Evolutionary conservation across 2,113 vertebrate species (phyloP).

Genomic region (Hippocampus comes): DNA sequence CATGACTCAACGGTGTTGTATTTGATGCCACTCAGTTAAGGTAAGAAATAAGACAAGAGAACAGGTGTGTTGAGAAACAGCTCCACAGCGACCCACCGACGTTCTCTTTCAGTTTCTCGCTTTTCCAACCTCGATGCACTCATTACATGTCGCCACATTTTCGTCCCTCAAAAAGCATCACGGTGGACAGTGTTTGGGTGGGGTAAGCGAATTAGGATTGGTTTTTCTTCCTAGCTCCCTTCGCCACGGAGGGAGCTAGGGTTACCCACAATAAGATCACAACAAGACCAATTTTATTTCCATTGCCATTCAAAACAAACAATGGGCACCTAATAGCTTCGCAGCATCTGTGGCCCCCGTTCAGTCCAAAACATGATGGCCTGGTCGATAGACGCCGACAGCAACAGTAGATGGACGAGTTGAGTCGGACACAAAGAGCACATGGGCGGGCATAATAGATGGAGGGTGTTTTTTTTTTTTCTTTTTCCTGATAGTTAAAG

Average conservation of each 20-base stretch:
- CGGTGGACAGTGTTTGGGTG: slow-evolving; percentile 68
- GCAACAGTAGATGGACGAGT: slow-evolving; percentile 67
- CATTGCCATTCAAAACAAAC: slow-evolving; percentile 82
- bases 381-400: slow-evolving; percentile 74
- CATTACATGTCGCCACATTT: slow-evolving; percentile 76
- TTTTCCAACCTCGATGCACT: slow-evolving; percentile 62
- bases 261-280: slow-evolving; percentile 82
- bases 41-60: slow-evolving; percentile 13
- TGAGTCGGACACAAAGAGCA: slow-evolving; percentile 34
- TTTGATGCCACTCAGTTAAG: slow-evolving; percentile 31
- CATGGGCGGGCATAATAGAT: slow-evolving; percentile 26
- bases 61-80: not conserved
- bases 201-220: slow-evolving; percentile 79
- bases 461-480: not conserved
- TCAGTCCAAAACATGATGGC: slow-evolving; percentile 61
- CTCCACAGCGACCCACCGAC: slow-evolving; percentile 48
- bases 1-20: slow-evolving; percentile 42
- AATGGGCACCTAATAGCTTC: slow-evolving; percentile 78
- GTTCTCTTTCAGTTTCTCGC: slow-evolving; percentile 38
- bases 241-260: slow-evolving; percentile 74
- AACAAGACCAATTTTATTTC: slow-evolving; percentile 80
- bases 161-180: slow-evolving; percentile 77
- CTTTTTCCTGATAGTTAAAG: slow-evolving; percentile 57
- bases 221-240: slow-evolving; percentile 73
- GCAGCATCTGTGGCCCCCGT: slow-evolving; percentile 72